Conservation (phyloP, 2,113 vertebrate species). For the Tamias sibiricus region DNA sequence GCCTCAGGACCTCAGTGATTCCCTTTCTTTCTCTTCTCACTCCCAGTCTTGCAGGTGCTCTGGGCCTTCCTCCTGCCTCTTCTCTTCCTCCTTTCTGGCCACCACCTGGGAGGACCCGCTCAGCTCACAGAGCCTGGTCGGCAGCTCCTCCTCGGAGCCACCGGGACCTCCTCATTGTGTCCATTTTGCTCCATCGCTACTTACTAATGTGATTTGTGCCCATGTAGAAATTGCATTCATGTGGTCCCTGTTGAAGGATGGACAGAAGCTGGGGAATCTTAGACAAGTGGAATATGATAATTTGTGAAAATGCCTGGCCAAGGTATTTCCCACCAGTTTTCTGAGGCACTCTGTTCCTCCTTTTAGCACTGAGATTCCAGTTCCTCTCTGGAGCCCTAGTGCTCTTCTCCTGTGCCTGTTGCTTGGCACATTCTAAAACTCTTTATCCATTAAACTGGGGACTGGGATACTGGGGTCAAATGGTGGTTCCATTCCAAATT, state of each 20-base stretch:
- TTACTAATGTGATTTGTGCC: not conserved
- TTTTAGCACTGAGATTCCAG: not conserved
- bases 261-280: not conserved
- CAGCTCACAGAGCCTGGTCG: accelerated
- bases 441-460: too few relatives aligned
- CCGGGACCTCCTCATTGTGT: accelerated
- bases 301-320: not conserved
- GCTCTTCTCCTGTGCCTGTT: accelerated
- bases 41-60: not conserved
- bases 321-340: not conserved
- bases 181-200: not conserved
- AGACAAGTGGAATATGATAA: too few relatives aligned
- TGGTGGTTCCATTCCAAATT: too few relatives aligned
- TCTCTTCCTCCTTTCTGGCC: not conserved
- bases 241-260: not conserved
- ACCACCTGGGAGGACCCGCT: not conserved
- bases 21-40: not conserved
- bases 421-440: not conserved
- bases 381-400: not conserved
- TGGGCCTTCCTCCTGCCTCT: not conserved
- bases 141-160: not conserved
- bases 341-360: not conserved
- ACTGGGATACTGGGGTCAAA: too few relatives aligned
- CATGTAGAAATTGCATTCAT: accelerated
- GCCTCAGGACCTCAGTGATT: not conserved